Evolutionary conservation across 2,797 vertebrate species (phyloP).

Genomic region (Chromobotia macracanthus): DNA sequence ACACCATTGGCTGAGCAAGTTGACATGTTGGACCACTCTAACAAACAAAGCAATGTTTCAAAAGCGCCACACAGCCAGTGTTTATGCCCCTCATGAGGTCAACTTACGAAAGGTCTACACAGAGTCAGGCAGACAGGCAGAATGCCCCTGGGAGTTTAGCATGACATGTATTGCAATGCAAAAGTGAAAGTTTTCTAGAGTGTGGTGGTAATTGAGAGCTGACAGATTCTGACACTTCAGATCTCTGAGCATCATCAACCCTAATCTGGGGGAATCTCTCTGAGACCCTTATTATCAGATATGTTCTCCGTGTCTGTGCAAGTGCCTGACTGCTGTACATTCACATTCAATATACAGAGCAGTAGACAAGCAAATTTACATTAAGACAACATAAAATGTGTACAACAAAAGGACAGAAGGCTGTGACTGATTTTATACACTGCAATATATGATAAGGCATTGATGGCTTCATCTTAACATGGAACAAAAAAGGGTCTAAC

Average conservation of each 20-base stretch:
- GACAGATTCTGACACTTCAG: constrained; percentile 30
- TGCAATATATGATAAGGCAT: not conserved
- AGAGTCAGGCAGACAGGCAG: not conserved
- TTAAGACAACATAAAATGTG: constrained; percentile 18
- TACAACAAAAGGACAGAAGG: not conserved
- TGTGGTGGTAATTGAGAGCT: constrained; percentile 25
- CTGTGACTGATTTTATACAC: not conserved
- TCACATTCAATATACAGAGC: not conserved
- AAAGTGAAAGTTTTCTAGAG: constrained; percentile 13
- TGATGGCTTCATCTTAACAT: not conserved
- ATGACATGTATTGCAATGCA: constrained; percentile 16
- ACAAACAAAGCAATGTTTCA: too few species aligned
- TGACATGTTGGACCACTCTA: not conserved
- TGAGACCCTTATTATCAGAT: constrained; percentile 29
- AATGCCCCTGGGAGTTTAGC: not conserved
- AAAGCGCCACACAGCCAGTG: too few species aligned
- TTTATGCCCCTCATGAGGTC: not conserved
- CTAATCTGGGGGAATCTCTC: constrained; percentile 26
- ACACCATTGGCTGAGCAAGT: not conserved
- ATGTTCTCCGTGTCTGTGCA: constrained; percentile 6
- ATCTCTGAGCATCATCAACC: constrained; percentile 29
- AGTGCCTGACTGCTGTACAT: constrained; percentile 15
- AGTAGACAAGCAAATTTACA: constrained; percentile 1
- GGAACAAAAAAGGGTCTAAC: not conserved
- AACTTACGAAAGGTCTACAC: not conserved